Percentiles rank a stretch among this genome's conserved stretches.
phyloP scores from a whole-genome alignment of 1,140 invertebrate genomes.

The Drosophila auraria region DNA sequence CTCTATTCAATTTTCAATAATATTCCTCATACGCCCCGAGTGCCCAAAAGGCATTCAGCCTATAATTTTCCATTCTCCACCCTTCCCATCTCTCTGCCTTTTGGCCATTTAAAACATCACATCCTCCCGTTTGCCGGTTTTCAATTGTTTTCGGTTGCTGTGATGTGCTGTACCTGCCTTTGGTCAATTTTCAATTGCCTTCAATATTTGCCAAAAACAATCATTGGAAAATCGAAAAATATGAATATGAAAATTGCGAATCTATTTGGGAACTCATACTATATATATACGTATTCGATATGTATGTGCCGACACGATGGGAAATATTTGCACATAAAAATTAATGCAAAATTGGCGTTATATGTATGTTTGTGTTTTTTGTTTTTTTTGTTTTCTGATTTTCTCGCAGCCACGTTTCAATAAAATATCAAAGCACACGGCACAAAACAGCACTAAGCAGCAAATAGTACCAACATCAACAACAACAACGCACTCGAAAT shows the following conservation, averaged over 20 bases:
- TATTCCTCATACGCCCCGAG: conserved; percentile 31
- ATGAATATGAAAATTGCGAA: conserved; percentile 50
- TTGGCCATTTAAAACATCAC: conserved; percentile 3
- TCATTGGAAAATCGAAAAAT: conserved; percentile 51
- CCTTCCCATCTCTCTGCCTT: not conserved
- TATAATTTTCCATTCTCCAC: conserved; percentile 10
- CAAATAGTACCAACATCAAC: conserved; percentile 15
- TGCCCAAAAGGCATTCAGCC: conserved; percentile 4
- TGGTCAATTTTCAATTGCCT: conserved; percentile 48
- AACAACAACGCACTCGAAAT: conserved; percentile 69
- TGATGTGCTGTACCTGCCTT: conserved; percentile 41
- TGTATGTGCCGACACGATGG: conserved; percentile 21
- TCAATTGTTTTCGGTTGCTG: conserved; percentile 30
- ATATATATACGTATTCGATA: conserved; percentile 5
- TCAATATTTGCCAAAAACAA: conserved; percentile 57
- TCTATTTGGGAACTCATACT: conserved; percentile 29
- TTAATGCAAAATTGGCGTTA: conserved; percentile 42
- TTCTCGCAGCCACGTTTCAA: conserved; percentile 25
- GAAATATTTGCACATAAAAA: conserved; percentile 50
- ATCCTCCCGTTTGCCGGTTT: not conserved
- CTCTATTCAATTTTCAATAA: conserved; percentile 34
- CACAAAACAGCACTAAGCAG: conserved; percentile 23
- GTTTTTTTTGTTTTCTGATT: not conserved
- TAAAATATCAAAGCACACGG: conserved; percentile 49
- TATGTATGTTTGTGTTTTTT: conserved; percentile 13